Base-by-base conservation (phyloP, 2,113 vertebrate genomes). In the Phyllostomus hastatus region DNA sequence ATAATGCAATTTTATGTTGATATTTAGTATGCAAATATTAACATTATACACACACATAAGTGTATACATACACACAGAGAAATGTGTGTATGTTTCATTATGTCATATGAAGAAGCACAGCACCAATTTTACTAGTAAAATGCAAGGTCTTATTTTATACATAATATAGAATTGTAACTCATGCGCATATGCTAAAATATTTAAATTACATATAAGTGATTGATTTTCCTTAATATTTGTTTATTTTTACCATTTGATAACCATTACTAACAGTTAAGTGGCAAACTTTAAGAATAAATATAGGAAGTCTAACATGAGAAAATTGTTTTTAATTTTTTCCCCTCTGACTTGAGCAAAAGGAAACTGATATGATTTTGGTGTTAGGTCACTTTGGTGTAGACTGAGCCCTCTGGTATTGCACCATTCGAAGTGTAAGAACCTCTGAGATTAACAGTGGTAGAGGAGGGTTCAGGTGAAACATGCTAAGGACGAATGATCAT, bases 1-100 rank as follows among this genome's bases (percentile, higher is more conserved):
- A 73, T 43, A 76, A 84, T 78, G 10, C 66, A 85, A 82, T 85
- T 93, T 72, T 59, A 67, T 66, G 54, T 79, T 80, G 38, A 46
- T 79, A 66, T n/a, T 54, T 66, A 67, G 33, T 38, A 11, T 48
- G 11, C 20, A 12, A 88, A 16, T 75, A 79, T 64, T 52, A 61
- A n/a, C 5, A 33, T 57, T 70, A 72, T 24, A 79, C 7, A 31
- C 10, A 16, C 7, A 46, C 15, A 1, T 61, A 35, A 35, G 1
- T 84, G 1, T 59, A 19, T 48, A 66, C 14, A 81, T n/a, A 35
- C 14, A 20, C 9, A 73, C 1, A 46, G 14, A 66, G 10, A 93
- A 86, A 81, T 78, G 26, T 48, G 14, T 31, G 1, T 66, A 19
- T 82, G 46, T 82, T 89, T 95, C 5, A 73, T 26, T 91, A 46